Evolutionary conservation across 2,113 vertebrate species (phyloP), one percentile per base, ranked within the genome.

Genomic region (Chascanopsetta lugubris): DNA sequence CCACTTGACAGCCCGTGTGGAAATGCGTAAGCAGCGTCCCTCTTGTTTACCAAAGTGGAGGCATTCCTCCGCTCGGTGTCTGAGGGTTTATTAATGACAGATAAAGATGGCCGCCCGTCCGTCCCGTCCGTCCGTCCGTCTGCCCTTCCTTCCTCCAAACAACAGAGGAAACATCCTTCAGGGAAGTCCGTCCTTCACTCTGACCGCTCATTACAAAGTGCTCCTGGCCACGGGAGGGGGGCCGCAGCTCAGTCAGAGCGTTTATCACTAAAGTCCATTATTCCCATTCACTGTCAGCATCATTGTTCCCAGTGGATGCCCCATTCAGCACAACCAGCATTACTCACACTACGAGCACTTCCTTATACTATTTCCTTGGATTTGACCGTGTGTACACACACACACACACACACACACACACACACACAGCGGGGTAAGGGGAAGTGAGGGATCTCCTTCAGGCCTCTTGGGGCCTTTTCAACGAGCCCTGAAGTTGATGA

Each of bases 71-170:
- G 61, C 75, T 83, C 64, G 58, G 69, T 76, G 7, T 49, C 64
- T 21, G 60, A 81, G 68, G 68, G 75, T 80, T 85, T 81, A 86
- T 85, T 84, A 85, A 87, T 84, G 80, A 87, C 63, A 82, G 77
- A 84, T 84, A 50, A 78, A 83, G 82, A 48, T 17, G 61, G 36
- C 75, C 45, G 69, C 75, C 75, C 54, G 55, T 80, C 83, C 87
- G 6, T 82, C 89, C 83, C n/a, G n/a, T n/a, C n/a, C n/a, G n/a
- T n/a, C n/a, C n/a, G n/a, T n/a, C n/a, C n/a, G 55, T 80, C 83
- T 86, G 6, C 83, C 89, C 83, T 88, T 89, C 85, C 87, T 88
- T 90, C 82, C 87, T 84, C 70, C 29, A 59, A 79, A 72, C 68
- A 67, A 66, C 65, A 87, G 80, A 30, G 70, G 72, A 84, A 84